These are phyloP conservation scores for Agrilus planipennis DNA, from an alignment of 1,140 invertebrate species.

Conservation along the genomic window DNA sequence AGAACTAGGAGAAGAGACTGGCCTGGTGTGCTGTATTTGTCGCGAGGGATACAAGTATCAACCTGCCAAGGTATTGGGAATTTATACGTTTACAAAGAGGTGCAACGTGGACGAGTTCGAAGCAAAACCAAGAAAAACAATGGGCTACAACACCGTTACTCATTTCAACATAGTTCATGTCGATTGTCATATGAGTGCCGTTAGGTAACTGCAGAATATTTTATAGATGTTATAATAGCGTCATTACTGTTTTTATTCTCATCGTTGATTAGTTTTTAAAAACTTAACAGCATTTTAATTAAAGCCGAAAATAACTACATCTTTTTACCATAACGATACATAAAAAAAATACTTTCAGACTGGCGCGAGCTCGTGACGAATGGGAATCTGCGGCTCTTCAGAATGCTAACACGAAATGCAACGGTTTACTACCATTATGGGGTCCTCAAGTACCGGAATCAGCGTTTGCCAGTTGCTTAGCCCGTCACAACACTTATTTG, in stretches of 20 bases:
- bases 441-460: constrained; percentile 92
- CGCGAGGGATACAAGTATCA: constrained; percentile 95
- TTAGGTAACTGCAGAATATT: constrained; percentile 58
- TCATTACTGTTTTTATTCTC: no score
- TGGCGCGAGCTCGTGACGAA: constrained; percentile 71
- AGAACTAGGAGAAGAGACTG: constrained; percentile 88
- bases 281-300: no score
- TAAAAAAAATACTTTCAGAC: no score
- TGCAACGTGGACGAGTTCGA: constrained; percentile 93
- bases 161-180: constrained; percentile 98
- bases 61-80: constrained; percentile 81
- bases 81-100: constrained; percentile 95
- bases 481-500: constrained; percentile 75
- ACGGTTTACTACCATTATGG: constrained; percentile 91
- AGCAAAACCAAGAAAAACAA: constrained; percentile 67
- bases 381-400: constrained; percentile 96
- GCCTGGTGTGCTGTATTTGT: constrained; percentile 95
- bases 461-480: constrained; percentile 86
- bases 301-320: no score
- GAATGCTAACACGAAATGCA: constrained; percentile 96
- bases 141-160: constrained; percentile 88
- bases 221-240: no score
- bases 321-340: no score
- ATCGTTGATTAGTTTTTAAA: no score
- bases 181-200: constrained; percentile 95